A percentile compares a stretch with the other conserved stretches of the same genome.
phyloP scores from a whole-genome alignment of 1,140 invertebrate genomes.

The Papilio xuthus region DNA sequence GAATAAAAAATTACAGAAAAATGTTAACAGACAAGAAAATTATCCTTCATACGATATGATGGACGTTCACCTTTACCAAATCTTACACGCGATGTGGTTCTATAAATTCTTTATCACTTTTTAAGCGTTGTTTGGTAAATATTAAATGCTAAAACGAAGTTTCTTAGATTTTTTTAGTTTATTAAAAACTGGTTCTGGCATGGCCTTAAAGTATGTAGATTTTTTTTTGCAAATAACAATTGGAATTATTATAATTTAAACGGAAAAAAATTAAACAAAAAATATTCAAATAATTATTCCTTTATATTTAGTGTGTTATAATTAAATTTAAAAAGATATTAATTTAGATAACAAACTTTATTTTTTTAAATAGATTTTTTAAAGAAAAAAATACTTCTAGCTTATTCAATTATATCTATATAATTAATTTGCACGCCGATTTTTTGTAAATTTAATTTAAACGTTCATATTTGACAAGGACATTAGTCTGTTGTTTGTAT shows the following conservation, averaged over 20 bases:
- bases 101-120: conserved; percentile 1
- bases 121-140: not conserved
- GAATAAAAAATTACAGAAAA: conserved; percentile 25
- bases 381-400: not conserved
- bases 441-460: conserved; percentile 17
- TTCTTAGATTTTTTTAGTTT: not conserved
- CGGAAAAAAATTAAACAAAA: not conserved
- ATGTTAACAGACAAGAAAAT: conserved; percentile 40
- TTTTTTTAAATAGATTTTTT: conserved; percentile 17
- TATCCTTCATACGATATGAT: conserved; percentile 48
- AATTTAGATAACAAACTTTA: not conserved
- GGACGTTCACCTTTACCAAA: conserved; percentile 59
- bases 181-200: not conserved
- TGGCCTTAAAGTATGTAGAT: not conserved
- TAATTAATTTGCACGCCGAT: not conserved
- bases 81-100: conserved; percentile 49
- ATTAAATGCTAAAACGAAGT: not conserved
- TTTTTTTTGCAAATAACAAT: not conserved
- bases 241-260: not conserved
- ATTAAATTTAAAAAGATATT: conserved; percentile 14
- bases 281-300: not conserved
- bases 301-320: not conserved
- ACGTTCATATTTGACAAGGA: not conserved
- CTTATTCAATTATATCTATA: not conserved
- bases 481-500: not conserved